Percentiles rank a stretch among this genome's conserved stretches.
Conservation (phyloP, 2,888 invertebrate species). For the Ectemnius cavifrons region DNA sequence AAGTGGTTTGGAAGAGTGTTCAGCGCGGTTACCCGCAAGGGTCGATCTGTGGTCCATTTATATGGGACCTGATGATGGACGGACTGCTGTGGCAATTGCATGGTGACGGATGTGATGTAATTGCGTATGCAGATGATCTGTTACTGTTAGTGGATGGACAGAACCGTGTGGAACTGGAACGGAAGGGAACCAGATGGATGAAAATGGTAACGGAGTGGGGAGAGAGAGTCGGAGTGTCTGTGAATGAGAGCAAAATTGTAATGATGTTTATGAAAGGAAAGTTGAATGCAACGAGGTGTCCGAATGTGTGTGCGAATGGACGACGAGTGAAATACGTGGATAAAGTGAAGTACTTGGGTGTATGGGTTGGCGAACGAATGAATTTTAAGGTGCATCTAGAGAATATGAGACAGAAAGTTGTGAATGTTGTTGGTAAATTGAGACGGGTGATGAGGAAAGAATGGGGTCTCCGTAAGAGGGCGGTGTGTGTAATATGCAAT, state of each 20-base stretch:
- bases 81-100: neutral
- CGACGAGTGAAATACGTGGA: neutral
- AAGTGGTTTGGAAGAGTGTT: neutral
- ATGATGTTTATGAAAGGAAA: too few species aligned
- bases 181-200: conserved; percentile 13
- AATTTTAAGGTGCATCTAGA: neutral
- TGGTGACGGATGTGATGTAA: neutral
- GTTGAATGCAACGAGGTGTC: too few species aligned
- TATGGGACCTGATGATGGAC: conserved; percentile 20
- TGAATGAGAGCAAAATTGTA: neutral
- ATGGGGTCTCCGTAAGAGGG: neutral
- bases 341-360: conserved; percentile 6
- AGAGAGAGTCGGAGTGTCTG: neutral
- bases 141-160: neutral
- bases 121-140: conserved; percentile 19
- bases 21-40: neutral
- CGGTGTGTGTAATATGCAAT: neutral
- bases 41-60: conserved; percentile 3
- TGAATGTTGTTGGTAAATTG: neutral
- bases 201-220: neutral
- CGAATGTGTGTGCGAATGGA: too few species aligned
- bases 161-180: neutral
- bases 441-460: neutral
- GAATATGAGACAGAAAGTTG: neutral
- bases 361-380: neutral